phyloP scores from a whole-genome alignment of 2,113 vertebrate genomes.

The Cynoglossus semilaevis region DNA sequence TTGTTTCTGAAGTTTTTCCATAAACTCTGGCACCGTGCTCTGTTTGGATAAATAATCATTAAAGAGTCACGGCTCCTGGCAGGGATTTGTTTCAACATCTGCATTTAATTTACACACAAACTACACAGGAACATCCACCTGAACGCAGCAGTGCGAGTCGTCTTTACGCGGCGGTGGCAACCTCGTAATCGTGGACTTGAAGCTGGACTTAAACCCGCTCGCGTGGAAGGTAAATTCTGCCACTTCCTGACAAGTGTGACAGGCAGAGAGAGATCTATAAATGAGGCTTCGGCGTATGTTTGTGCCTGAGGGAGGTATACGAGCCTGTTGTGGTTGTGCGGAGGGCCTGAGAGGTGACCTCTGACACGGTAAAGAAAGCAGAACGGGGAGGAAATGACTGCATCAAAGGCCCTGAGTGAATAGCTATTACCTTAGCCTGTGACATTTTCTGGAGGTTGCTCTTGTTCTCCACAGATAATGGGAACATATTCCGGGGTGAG shows the following conservation, averaged over 20 bases:
- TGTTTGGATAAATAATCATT: background rate
- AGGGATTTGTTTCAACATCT: constrained; percentile 21
- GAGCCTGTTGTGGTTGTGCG: constrained; percentile 20
- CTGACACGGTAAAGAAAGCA: constrained; percentile 26
- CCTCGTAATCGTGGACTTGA: too few species aligned
- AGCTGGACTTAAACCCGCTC: constrained; percentile 25
- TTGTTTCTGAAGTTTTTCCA: background rate
- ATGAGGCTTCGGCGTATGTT: constrained; percentile 17
- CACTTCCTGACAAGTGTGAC: constrained; percentile 43
- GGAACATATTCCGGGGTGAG: constrained; percentile 5
- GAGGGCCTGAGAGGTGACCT: constrained; percentile 35
- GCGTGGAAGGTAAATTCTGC: constrained; percentile 18
- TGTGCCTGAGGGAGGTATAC: constrained; percentile 48
- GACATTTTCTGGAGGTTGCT: constrained; percentile 3
- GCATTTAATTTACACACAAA: constrained; percentile 6
- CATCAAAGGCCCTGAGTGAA: constrained; percentile 19
- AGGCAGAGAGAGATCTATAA: constrained; percentile 19
- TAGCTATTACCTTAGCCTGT: constrained; percentile 30
- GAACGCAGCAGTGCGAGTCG: background rate
- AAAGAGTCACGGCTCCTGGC: constrained; percentile 6
- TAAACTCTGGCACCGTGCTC: constrained; percentile 12
- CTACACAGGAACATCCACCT: background rate
- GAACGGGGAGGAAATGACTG: constrained; percentile 8
- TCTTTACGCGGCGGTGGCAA: too few species aligned
- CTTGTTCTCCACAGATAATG: constrained; percentile 16